These are phyloP conservation scores for Antitype chi DNA, from an alignment of 2,888 invertebrate genomes.

Conservation along the genomic window DNA sequence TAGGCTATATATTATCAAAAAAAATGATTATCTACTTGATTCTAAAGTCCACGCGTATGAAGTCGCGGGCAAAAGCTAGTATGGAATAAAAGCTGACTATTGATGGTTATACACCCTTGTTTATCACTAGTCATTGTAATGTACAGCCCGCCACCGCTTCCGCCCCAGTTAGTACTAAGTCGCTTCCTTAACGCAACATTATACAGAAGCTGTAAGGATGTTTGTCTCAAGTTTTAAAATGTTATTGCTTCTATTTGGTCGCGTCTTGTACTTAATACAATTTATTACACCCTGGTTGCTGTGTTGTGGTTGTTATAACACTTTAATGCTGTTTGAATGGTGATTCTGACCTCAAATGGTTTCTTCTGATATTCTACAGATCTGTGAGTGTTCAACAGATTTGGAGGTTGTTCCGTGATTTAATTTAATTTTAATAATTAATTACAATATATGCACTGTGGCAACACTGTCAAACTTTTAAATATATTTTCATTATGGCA, in stretches of 20 bases:
- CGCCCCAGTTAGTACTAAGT: conserved; percentile 5
- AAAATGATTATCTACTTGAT: too few relatives aligned
- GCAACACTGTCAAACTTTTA: too few relatives aligned
- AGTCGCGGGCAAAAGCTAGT: too few relatives aligned
- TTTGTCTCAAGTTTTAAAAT: conserved; percentile 42
- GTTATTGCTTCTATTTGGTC: conserved; percentile 43
- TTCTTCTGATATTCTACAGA: neutral
- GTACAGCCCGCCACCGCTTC: neutral
- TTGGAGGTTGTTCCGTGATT: neutral
- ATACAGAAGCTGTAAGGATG: conserved; percentile 20
- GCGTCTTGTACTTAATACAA: conserved; percentile 27
- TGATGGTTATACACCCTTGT: neutral
- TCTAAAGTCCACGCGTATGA: too few relatives aligned
- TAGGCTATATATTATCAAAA: too few relatives aligned
- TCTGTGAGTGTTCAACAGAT: neutral
- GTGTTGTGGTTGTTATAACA: conserved; percentile 4
- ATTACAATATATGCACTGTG: too few relatives aligned
- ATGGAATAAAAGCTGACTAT: neutral
- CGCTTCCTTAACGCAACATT: conserved; percentile 20
- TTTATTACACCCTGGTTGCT: conserved; percentile 23
- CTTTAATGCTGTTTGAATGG: conserved; percentile 7
- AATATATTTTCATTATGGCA: too few relatives aligned
- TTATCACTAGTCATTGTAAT: neutral
- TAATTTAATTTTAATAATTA: too few relatives aligned
- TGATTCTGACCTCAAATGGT: neutral